These are phyloP conservation scores for Ganaspis brasiliensis DNA, from an alignment of 2,888 invertebrate genomes.

Conservation along the genomic window DNA sequence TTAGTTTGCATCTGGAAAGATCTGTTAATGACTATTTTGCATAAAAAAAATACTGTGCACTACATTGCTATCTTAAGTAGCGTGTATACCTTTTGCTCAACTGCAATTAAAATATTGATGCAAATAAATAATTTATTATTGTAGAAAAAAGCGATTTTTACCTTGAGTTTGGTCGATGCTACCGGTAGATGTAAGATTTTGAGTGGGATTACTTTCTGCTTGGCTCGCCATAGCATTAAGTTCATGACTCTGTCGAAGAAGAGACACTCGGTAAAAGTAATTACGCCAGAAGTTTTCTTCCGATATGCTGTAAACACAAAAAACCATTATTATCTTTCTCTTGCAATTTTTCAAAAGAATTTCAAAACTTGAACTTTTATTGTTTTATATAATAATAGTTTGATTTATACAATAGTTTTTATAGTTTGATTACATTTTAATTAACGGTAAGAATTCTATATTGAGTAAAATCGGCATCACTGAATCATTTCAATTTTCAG, in stretches of 20 bases:
- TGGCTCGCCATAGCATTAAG: slow-evolving; percentile 85
- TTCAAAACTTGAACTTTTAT: neutral
- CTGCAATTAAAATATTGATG: slow-evolving; percentile 49
- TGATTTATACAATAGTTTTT: no score
- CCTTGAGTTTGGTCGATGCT: slow-evolving; percentile 84
- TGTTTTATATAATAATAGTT: slow-evolving; percentile 4
- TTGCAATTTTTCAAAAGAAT: slow-evolving; percentile 32
- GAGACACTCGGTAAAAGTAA: slow-evolving; percentile 99
- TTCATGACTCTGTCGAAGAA: slow-evolving; percentile 98
- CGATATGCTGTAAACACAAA: slow-evolving; percentile 86
- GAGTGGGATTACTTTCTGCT: slow-evolving; percentile 76
- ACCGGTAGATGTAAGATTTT: slow-evolving; percentile 74
- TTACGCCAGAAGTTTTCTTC: slow-evolving; percentile 99
- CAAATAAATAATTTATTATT: slow-evolving; percentile 33
- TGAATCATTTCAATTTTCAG: no score
- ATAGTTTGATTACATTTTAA: no score
- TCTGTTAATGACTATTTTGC: slow-evolving; percentile 9
- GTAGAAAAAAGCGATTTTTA: slow-evolving; percentile 70
- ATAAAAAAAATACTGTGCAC: slow-evolving; percentile 53
- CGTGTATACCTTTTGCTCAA: slow-evolving; percentile 52
- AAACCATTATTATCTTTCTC: neutral
- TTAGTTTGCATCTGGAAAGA: neutral
- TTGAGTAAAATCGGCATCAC: no score
- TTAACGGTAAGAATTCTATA: no score
- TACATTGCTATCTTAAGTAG: slow-evolving; percentile 58